Base-by-base conservation (phyloP, 2,797 vertebrate species). In the Gila robusta region DNA sequence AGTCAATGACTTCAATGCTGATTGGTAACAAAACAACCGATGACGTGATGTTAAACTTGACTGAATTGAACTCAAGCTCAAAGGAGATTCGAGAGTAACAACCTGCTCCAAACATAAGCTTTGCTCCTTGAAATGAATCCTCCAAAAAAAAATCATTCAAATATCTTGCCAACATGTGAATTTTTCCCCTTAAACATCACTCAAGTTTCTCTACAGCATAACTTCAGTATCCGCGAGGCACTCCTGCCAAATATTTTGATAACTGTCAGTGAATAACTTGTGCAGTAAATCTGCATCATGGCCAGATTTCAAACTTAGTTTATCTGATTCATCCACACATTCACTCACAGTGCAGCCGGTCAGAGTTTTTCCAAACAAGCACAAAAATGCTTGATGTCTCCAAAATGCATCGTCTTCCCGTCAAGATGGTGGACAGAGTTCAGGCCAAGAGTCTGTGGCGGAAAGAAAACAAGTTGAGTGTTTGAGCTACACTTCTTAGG, bases 401-500 rank as follows among this genome's bases (percentile, higher is more conserved):
- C 74, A 83, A 83, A 83, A 83, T 62, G 69, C 32, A 56, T 83
- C 86, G 70, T 66, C 54, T 64, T 84, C 37, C 81, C 72, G 47
- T 73, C 81, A 66, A 79, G 6, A 71, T 71, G 76, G 76, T 44
- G 83, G 52, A 72, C 66, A 47, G 76, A 85, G 76, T 85, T 87
- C 78, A 85, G 73, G 23, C 83, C 14, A 16, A 79, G 66, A 74
- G 69, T 73, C 78, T 83, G 49, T 47, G 52, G 73, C 23, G 67
- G 66, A 84, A 78, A 70, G 74, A 85, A 85, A 85, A 85, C 66
- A 78, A 83, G 39, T 83, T 81, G 67, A 87, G 88, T 86, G 86
- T 90, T 90, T 90, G 77, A 90, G 59, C 87, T 89, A 76, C 83
- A 72, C 77, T 35, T 89, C 76, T 87, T 72, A 79, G 73, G 37